Conservation (phyloP, 2,797 vertebrate species). For the Alca torda region DNA sequence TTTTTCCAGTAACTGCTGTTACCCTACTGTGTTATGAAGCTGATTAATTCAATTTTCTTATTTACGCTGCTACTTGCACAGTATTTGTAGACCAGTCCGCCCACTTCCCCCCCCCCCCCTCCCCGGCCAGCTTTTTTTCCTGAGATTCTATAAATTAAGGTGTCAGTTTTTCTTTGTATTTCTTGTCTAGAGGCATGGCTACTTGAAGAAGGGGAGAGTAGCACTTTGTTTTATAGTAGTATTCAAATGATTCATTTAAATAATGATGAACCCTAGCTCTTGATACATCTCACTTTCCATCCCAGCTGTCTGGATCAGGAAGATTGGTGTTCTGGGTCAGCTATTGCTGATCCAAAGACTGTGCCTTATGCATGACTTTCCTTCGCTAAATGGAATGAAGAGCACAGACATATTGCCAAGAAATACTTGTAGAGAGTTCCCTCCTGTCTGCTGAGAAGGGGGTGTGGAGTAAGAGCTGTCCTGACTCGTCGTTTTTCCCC, state of each 20-base stretch:
- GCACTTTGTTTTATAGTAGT: not conserved
- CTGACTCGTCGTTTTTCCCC: not conserved
- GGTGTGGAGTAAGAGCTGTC: not conserved
- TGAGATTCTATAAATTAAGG: not conserved
- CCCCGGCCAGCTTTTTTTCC: not conserved
- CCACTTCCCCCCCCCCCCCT: no score
- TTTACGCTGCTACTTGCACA: not conserved
- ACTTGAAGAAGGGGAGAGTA: not conserved
- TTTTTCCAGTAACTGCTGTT: constrained; percentile 1
- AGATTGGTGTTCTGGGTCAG: not conserved
- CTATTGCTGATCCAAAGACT: not conserved
- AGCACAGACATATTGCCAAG: not conserved
- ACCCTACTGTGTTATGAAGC: not conserved
- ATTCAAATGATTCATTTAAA: not conserved
- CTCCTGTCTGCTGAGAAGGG: not conserved
- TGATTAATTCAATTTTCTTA: not conserved
- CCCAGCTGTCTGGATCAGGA: not conserved
- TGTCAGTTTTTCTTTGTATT: not conserved
- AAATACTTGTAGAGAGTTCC: not conserved
- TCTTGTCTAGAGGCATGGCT: not conserved
- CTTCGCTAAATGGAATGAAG: not conserved
- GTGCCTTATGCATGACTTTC: not conserved
- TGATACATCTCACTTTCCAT: not conserved
- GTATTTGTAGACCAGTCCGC: not conserved
- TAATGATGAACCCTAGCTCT: not conserved